A percentile compares a stretch with the other conserved stretches of the same genome.
Conservation (phyloP, 2,113 vertebrate species). For the Australoheros scitulus region DNA sequence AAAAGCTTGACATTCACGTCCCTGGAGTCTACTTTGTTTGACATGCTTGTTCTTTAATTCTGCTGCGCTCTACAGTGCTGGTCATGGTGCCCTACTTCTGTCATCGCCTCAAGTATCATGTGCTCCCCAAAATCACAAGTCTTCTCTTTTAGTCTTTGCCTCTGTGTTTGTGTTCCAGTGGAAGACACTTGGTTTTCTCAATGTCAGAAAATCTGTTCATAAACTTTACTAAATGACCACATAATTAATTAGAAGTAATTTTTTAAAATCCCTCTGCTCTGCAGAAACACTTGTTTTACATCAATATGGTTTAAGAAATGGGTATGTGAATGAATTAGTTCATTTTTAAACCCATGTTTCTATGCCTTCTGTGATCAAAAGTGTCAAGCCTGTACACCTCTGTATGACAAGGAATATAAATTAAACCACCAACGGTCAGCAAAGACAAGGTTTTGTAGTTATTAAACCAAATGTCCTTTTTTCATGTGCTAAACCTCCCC, state of each 20-base stretch:
- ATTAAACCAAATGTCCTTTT: neutral
- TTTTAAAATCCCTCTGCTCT: neutral
- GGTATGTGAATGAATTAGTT: neutral
- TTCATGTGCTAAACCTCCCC: neutral
- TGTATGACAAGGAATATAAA: neutral
- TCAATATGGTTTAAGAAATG: neutral
- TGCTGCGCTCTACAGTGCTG: neutral
- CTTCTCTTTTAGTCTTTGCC: neutral
- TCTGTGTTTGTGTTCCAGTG: neutral
- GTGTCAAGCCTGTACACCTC: neutral
- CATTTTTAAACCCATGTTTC: neutral
- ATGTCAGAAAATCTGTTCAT: neutral
- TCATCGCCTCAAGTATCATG: neutral
- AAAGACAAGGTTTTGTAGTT: neutral
- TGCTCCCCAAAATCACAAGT: conserved; percentile 5
- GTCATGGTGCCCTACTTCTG: conserved; percentile 9
- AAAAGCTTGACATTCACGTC: conserved; percentile 25
- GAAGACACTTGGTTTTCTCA: neutral
- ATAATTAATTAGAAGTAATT: neutral
- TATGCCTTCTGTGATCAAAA: neutral
- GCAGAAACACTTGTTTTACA: neutral
- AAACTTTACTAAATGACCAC: neutral
- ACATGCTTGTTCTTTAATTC: conserved; percentile 6
- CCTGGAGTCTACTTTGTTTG: neutral
- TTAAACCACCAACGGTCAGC: neutral